Conservation (phyloP, 2,113 vertebrate species). For the Vicugna pacos region DNA sequence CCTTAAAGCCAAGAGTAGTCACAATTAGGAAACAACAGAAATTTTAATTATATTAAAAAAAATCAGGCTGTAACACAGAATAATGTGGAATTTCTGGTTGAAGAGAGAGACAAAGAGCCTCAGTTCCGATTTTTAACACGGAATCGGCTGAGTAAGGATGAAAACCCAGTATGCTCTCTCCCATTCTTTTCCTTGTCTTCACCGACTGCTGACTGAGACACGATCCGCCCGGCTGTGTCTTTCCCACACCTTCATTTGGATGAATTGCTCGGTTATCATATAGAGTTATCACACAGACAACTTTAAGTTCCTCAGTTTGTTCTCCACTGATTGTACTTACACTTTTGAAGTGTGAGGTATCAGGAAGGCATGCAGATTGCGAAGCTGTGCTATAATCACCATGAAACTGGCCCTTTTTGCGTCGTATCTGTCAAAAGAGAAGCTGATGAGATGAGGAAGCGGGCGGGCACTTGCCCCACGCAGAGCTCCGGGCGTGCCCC, state of each 20-base stretch:
- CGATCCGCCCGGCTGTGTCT: not conserved
- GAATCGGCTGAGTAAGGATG: not conserved
- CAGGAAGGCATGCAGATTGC: constrained; percentile 86
- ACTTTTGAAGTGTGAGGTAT: constrained; percentile 87
- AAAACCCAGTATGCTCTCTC: not conserved
- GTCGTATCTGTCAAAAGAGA: constrained; percentile 87
- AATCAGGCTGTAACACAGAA: not conserved
- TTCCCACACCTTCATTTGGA: not conserved
- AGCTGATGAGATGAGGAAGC: not conserved
- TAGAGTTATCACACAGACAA: not conserved
- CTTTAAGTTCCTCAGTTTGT: not conserved
- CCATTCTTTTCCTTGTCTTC: not conserved
- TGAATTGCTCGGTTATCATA: not conserved
- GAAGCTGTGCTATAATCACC: constrained; percentile 86
- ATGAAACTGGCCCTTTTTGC: constrained; percentile 87
- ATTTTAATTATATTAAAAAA: not conserved
- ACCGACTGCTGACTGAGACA: not conserved
- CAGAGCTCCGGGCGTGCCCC: accelerated
- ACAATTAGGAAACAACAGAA: not conserved
- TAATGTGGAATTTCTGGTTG: not conserved
- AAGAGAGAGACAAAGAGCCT: not conserved
- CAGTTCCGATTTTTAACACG: not conserved
- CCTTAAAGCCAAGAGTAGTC: not conserved
- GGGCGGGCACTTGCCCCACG: accelerated
- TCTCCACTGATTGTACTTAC: constrained; percentile 86